Conservation (phyloP, 2,888 invertebrate species). For the Crioceris asparagi region DNA sequence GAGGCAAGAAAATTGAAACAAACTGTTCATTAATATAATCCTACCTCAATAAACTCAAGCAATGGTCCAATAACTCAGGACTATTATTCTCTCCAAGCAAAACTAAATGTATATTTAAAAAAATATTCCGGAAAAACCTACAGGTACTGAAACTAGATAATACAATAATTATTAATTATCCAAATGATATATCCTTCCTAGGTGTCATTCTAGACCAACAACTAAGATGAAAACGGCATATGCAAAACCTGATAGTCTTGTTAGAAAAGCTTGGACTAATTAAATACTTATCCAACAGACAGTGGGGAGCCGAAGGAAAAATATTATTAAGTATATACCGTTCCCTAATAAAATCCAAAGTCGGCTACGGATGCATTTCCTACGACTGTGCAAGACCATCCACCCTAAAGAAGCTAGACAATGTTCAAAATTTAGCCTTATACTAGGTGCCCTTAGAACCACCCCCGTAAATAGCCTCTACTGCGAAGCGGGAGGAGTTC, state of each 20-base stretch:
- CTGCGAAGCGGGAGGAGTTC: neutral
- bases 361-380: neutral
- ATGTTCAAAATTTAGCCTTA: neutral
- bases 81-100: neutral
- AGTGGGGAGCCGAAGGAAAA: neutral
- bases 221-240: neutral
- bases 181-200: neutral
- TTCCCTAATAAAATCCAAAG: neutral
- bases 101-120: neutral
- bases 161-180: neutral
- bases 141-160: neutral
- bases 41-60: neutral
- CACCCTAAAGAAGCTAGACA: neutral
- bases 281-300: neutral
- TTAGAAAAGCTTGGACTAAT: neutral
- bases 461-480: neutral
- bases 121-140: neutral
- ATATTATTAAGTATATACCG: neutral
- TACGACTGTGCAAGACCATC: neutral
- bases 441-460: neutral
- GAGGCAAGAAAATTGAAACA: neutral
- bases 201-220: neutral
- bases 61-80: neutral
- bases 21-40: neutral
- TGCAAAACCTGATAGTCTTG: neutral